Conservation (phyloP, 1,140 invertebrate genomes). For the Anoplolepis gracilipes region DNA sequence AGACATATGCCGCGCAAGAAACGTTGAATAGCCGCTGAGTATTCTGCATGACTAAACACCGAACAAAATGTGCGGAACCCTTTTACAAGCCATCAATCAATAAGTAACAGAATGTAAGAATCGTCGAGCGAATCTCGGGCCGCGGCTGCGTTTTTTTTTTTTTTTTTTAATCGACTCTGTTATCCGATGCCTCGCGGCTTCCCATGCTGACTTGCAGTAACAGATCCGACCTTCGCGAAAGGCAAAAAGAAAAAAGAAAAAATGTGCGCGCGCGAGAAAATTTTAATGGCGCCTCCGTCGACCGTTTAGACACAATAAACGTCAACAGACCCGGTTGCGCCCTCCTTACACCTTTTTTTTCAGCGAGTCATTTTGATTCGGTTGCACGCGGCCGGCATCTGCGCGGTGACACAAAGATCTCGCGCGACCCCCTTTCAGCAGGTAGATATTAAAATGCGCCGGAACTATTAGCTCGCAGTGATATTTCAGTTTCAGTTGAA, state of each 20-base stretch:
- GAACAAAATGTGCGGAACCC: conserved; percentile 75
- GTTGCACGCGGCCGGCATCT: conserved; percentile 66
- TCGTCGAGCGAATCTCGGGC: conserved; percentile 57
- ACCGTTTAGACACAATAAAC: conserved; percentile 82
- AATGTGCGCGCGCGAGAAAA: conserved; percentile 67
- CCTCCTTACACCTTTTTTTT: conserved; percentile 71
- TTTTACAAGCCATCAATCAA: conserved; percentile 82
- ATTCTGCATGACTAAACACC: conserved; percentile 82
- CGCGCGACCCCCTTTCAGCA: conserved; percentile 52
- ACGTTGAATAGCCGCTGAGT: conserved; percentile 58
- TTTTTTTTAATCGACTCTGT: conserved; percentile 31
- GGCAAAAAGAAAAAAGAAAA: conserved; percentile 59
- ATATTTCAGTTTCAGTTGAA: conserved; percentile 78
- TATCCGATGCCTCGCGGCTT: conserved; percentile 64
- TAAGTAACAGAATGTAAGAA: conserved; percentile 68
- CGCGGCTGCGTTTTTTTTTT: conserved; percentile 21
- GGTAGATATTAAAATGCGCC: conserved; percentile 68
- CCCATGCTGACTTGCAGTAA: conserved; percentile 78
- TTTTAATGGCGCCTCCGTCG: conserved; percentile 78
- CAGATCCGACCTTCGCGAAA: conserved; percentile 64
- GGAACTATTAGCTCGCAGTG: conserved; percentile 73
- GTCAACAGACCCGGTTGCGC: conserved; percentile 76
- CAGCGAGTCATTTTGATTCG: conserved; percentile 77
- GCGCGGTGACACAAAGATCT: conserved; percentile 67
- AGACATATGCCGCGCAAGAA: conserved; percentile 1